Evolutionary conservation across 2,113 vertebrate species (phyloP), one percentile per base, ranked within the genome.

Genomic region (Capreolus pygargus): DNA sequence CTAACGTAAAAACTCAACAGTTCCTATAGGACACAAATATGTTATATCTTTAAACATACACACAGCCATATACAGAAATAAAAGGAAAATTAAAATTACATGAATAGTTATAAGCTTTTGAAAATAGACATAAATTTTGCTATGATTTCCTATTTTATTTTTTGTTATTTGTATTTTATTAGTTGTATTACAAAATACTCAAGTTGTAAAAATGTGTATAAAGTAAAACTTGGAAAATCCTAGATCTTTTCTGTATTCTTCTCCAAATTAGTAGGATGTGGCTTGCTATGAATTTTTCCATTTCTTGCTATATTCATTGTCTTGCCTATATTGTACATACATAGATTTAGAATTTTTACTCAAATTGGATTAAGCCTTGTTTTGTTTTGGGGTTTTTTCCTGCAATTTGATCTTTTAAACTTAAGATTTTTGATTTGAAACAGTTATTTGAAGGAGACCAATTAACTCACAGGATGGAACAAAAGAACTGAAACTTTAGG

Each of bases 321-420:
- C 3, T 89, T 74, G 13, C 1, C 12, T 91, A 1, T 30, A 14
- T 0, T 58, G 0, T 12, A 6, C 39, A 74, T 10, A 16, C 14
- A 70, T 0, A 61, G 8, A 61, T 50, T 39, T 79, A 47, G 3
- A 17, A 47, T 87, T 82, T 91, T 78, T 84, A 45, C 2, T 64
- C 57, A 83, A 33, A 19, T 36, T 86, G 33, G 5, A 58, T 33
- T 67, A 84, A 54, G 17, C 0, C 13, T 9, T 39, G 2, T 19
- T 82, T 17, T n/a, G 27, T 13, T 25, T 39, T 15, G 27, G 28
- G 17, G 16, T 52, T 52, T 23, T 27, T n/a, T 16, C n/a, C 15
- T 94, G 7, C 8, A 70, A 43, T 76, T 74, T 78, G 25, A 52
- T 27, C 60, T 89, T 95, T 81, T n/a, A 70, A 60, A 61, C 9